Evolutionary conservation across 2,113 vertebrate species (phyloP), one percentile per base, ranked within the genome.

Genomic region (Pogona vitticeps): DNA sequence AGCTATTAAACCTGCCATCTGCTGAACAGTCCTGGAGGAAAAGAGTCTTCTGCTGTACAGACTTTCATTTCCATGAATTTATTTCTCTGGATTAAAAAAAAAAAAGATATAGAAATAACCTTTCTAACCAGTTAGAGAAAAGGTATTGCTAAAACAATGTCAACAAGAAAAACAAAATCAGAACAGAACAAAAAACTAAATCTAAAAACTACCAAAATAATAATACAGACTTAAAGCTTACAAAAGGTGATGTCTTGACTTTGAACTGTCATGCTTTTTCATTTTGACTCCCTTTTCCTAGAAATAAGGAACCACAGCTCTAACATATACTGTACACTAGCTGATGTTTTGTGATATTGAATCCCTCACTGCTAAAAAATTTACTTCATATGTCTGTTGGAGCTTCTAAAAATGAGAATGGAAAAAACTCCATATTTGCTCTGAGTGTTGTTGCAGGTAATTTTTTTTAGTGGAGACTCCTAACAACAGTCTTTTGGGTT

Each of bases 1-100:
- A 84, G 33, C n/a, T 40, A 58, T 85, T 85, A 85, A 81, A 84
- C 9, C 40, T 76, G 14, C 70, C 61, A 59, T 89, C 73, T 85
- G 78, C n/a, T 84, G 73, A n/a, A 20, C 28, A 76, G 79, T 70
- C 61, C 70, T 81, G 70, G 59, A 80, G 42, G 63, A 80, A 65
- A 9, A 76, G 8, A 63, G 23, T 59, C 52, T 1, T 75, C 71
- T 80, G 77, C 71, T 79, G 38, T 52, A 79, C 33, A 85, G 79
- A 76, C 76, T 75, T 75, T 70, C 42, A 58, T 76, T 87, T 70
- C 76, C 83, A 63, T 63, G n/a, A 56, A 20, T 52, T 46, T 26
- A 38, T 59, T 15, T 73, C 77, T 70, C 36, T 71, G 46, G 12
- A 17, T 52, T 80, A 14, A 9, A 18, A n/a, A 61, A 28, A 36